Conservation (phyloP, 2,797 vertebrate genomes). For the Pterois miles region DNA sequence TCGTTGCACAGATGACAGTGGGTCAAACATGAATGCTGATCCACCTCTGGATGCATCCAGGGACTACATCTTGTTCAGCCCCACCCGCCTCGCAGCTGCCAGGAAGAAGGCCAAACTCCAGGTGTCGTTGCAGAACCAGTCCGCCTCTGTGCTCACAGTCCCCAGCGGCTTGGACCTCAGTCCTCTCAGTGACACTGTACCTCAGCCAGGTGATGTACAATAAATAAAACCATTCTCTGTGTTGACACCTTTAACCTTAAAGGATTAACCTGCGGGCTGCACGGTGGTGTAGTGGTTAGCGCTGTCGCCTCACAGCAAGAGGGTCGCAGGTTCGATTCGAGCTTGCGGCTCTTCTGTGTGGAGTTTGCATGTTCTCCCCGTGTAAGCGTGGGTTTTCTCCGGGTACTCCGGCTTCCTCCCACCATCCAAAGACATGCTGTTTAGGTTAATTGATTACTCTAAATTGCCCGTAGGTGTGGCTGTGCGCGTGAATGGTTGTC, state of each 20-base stretch:
- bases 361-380: no score
- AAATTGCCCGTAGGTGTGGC: no score
- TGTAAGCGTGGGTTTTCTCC: no score
- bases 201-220: constrained; percentile 63
- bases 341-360: no score
- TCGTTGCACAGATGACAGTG: constrained; percentile 5
- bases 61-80: constrained; percentile 85
- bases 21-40: constrained; percentile 1
- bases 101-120: constrained; percentile 65
- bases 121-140: constrained; percentile 58
- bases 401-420: no score
- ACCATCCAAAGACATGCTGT: no score
- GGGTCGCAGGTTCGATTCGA: no score
- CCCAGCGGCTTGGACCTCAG: constrained; percentile 86
- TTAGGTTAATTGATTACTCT: no score
- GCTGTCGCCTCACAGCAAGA: no score
- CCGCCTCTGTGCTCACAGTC: constrained; percentile 85
- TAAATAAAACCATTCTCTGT: neutral
- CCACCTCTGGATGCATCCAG: constrained; percentile 47
- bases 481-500: no score
- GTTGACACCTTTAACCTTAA: neutral
- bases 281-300: no score
- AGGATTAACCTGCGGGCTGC: no score
- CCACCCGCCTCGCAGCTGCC: constrained; percentile 69
- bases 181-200: constrained; percentile 55